Base-by-base conservation (phyloP, 2,113 vertebrate species). In the Monopterus albus region DNA sequence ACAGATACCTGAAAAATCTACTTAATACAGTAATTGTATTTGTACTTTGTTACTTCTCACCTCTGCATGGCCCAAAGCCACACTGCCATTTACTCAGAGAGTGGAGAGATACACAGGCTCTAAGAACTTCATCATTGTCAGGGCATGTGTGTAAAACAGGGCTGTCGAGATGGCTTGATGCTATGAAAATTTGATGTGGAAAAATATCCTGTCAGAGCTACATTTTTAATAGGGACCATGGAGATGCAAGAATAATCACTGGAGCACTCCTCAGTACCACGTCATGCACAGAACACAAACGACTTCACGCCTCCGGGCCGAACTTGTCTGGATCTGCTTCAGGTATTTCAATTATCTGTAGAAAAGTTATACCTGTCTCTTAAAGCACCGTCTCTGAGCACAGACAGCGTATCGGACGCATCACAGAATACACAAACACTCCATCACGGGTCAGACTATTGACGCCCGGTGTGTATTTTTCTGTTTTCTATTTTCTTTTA, bases 141-240 rank as follows among this genome's bases (percentile, higher is more conserved):
- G 38, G 1, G 13, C 4, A 17, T 20, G 15, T 43, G 43, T 62
- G 61, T 28, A 51, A 84, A 63, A 40, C 53, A 3, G 42, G 68
- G 77, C 72, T 81, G 72, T 84, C 58, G 53, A 85, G 62, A 71
- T 71, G 38, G 83, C 84, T 79, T 70, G 72, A 88, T 70, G 86
- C 49, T 52, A 88, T 88, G 79, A 91, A 91, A 89, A 82, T 91
- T 90, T 89, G 85, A 92, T 89, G 87, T 18, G 12, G 82, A 89
- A 93, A n/a, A 91, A 89, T 87, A 87, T 91, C 88, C 83, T 87
- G 82, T 87, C 65, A 63, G 75, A 57, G 58, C 77, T 91, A 88
- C 78, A 91, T 88, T 87, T 91, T 92, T 91, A 87, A 92, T 88
- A 59, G 38, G 33, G 72, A 77, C 70, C 72, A 66, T 45, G 65